Conservation (phyloP, 2,113 vertebrate species). For the Etheostoma spectabile region DNA sequence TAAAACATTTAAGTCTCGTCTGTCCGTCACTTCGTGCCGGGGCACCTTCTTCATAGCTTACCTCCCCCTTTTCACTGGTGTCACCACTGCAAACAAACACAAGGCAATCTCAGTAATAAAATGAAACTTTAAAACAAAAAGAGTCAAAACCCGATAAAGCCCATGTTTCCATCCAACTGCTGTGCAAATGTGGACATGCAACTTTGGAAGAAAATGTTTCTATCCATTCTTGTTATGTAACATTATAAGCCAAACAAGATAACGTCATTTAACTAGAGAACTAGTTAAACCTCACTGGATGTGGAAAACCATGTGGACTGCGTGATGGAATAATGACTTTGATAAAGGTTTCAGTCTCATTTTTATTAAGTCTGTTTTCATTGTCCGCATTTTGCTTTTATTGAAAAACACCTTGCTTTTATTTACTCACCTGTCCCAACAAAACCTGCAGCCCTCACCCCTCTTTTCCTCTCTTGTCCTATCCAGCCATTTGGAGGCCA, state of each 20-base stretch:
- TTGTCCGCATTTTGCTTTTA: not conserved
- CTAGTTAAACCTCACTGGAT: too few species aligned
- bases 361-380: not conserved
- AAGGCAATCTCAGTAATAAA: not conserved
- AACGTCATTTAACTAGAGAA: too few species aligned
- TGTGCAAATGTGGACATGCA: too few species aligned
- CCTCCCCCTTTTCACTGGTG: constrained; percentile 84
- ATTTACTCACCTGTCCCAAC: constrained; percentile 52
- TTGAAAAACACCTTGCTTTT: not conserved
- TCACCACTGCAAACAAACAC: constrained; percentile 62
- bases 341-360: too few species aligned
- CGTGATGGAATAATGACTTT: not conserved
- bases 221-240: not conserved
- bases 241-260: not conserved
- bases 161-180: not conserved
- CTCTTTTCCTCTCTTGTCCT: constrained; percentile 78
- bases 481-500: constrained; percentile 49
- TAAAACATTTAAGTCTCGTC: constrained; percentile 91
- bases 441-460: constrained; percentile 18
- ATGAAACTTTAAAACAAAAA: not conserved
- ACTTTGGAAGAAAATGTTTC: not conserved
- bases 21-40: constrained; percentile 92
- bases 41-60: constrained; percentile 90
- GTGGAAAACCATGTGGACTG: not conserved
- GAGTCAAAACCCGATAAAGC: not conserved